Evolutionary conservation across 2,113 vertebrate species (phyloP).

Genomic region (Lampris incognitus): DNA sequence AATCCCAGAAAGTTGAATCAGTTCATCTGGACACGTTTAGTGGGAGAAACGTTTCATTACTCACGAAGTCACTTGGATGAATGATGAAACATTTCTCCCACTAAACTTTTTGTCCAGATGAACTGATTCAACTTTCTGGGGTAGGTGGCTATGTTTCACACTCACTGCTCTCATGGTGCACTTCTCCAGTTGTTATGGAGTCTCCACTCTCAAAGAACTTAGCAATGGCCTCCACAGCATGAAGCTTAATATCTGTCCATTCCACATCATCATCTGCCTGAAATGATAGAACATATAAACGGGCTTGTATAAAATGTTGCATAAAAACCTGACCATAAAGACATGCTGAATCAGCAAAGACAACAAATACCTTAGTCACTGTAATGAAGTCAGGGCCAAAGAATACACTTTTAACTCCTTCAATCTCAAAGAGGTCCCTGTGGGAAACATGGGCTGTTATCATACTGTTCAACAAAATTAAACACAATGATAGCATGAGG

Average conservation of each 20-base stretch:
- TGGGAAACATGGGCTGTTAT: slow-evolving; percentile 29
- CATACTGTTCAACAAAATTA: not conserved
- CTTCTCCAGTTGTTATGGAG: slow-evolving; percentile 75
- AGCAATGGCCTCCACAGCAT: slow-evolving; percentile 74
- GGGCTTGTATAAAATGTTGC: not conserved
- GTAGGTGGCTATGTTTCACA: not conserved
- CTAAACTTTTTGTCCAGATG: too few relatives aligned
- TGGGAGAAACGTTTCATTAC: too few relatives aligned
- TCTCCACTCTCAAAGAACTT: slow-evolving; percentile 83
- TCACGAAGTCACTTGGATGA: too few relatives aligned
- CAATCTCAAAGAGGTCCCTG: slow-evolving; percentile 85
- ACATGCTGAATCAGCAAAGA: slow-evolving; percentile 3
- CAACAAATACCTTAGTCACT: slow-evolving; percentile 81
- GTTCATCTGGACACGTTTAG: too few relatives aligned
- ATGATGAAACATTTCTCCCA: too few relatives aligned
- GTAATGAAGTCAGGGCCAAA: slow-evolving; percentile 87
- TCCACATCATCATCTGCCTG: slow-evolving; percentile 82
- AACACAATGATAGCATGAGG: slow-evolving; percentile 1
- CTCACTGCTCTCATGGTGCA: slow-evolving; percentile 81
- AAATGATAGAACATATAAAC: slow-evolving; percentile 19
- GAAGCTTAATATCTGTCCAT: slow-evolving; percentile 81
- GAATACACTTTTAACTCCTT: slow-evolving; percentile 86
- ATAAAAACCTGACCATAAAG: not conserved
- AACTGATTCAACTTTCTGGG: too few relatives aligned
- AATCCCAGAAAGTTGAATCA: too few relatives aligned